These are phyloP conservation scores for Sebastolobus alascanus DNA, from an alignment of 2,797 vertebrate genomes.

Conservation along the genomic window DNA sequence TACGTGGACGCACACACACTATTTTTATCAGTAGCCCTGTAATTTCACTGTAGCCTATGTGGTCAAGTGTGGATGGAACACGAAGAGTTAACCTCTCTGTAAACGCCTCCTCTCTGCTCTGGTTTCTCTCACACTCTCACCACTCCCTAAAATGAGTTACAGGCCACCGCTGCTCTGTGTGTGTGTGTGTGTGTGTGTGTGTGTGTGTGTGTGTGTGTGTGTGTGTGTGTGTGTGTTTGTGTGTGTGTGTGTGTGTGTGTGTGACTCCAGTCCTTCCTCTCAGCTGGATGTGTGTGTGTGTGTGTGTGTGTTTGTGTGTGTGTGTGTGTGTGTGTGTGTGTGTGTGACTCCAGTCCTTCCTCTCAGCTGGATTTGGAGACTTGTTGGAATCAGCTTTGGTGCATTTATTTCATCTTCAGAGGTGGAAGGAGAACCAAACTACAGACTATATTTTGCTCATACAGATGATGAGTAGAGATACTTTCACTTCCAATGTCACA, in stretches of 20 bases:
- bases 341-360: conserved; percentile 6
- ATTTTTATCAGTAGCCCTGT: conserved; percentile 39
- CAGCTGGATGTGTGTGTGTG: conserved; percentile 29
- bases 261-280: conserved; percentile 8
- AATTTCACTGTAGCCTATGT: conserved; percentile 29
- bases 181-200: conserved; percentile 32
- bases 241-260: conserved; percentile 25
- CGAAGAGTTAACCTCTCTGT: conserved; percentile 61
- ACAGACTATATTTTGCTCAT: not conserved
- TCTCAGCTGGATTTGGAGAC: conserved; percentile 29
- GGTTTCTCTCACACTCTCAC: conserved; percentile 69
- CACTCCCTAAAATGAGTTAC: conserved; percentile 68
- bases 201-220: not conserved
- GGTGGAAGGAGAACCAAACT: not conserved
- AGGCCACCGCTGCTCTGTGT: conserved; percentile 11
- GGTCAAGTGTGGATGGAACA: conserved; percentile 42
- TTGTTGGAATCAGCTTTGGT: conserved; percentile 38
- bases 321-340: conserved; percentile 28
- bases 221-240: conserved; percentile 17
- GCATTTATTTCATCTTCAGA: conserved; percentile 22
- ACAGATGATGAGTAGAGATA: not conserved
- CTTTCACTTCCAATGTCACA: not conserved
- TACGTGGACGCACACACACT: not conserved
- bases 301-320: conserved; percentile 9
- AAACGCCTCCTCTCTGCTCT: conserved; percentile 46